Conservation (phyloP, 2,797 vertebrate genomes). For the Enteromius radiatus region DNA sequence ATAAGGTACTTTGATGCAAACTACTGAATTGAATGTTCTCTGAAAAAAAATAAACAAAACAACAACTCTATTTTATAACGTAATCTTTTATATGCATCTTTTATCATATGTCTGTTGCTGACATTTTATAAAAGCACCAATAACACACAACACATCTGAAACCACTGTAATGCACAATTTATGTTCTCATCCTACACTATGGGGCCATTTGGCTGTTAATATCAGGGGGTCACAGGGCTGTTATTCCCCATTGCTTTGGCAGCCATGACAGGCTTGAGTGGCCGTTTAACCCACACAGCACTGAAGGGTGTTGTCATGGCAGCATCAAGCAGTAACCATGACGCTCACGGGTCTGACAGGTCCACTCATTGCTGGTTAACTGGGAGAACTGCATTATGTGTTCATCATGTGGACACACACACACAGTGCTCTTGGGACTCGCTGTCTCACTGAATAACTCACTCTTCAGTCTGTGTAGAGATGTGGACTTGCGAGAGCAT, state of each 20-base stretch:
- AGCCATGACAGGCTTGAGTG: constrained; percentile 47
- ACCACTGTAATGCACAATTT: neutral
- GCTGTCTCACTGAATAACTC: constrained; percentile 87
- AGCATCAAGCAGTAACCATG: constrained; percentile 49
- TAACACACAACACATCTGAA: neutral
- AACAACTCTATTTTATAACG: neutral
- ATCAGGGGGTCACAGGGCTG: constrained; percentile 15
- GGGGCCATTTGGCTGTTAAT: neutral
- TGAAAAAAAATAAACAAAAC: neutral
- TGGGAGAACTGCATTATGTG: constrained; percentile 59
- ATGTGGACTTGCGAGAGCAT: constrained; percentile 38
- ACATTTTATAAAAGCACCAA: neutral
- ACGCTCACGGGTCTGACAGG: constrained; percentile 54
- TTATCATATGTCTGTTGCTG: neutral
- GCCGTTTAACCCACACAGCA: constrained; percentile 55
- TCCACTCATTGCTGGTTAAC: constrained; percentile 59
- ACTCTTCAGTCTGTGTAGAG: constrained; percentile 78
- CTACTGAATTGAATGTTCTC: neutral
- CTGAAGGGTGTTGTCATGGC: constrained; percentile 57
- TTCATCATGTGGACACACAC: constrained; percentile 52
- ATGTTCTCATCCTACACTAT: neutral
- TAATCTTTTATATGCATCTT: neutral
- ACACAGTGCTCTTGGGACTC: constrained; percentile 74
- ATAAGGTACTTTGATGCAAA: neutral
- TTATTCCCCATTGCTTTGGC: constrained; percentile 26